Percentiles rank a stretch among this genome's conserved stretches.
Conservation (phyloP, 2,888 invertebrate species). For the Embidobia sp. region DNA sequence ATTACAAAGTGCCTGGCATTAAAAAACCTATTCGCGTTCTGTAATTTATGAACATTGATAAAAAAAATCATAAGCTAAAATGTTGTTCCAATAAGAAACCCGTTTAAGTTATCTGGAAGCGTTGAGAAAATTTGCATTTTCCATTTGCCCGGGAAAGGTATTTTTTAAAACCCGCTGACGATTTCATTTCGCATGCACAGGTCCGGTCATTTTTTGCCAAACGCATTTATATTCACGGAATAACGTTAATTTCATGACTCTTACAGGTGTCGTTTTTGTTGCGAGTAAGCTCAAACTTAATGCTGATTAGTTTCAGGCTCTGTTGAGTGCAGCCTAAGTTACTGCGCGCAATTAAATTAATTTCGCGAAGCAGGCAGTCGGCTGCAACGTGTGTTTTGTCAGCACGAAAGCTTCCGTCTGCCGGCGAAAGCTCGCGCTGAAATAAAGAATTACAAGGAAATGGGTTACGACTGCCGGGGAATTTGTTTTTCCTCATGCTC, state of each 20-base stretch:
- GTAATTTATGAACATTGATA: no score
- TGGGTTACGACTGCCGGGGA: constrained; percentile 53
- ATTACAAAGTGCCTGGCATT: no score
- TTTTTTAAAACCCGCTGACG: no score
- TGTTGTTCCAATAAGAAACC: no score
- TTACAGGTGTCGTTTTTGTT: constrained; percentile 67
- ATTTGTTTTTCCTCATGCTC: constrained; percentile 53
- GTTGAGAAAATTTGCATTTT: no score
- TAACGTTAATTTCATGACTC: constrained; percentile 65
- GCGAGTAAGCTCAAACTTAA: constrained; percentile 64
- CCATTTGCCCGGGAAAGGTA: no score
- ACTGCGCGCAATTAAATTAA: constrained; percentile 65
- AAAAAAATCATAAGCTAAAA: no score
- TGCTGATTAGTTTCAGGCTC: constrained; percentile 66
- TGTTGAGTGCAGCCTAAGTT: constrained; percentile 62
- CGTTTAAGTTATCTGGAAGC: no score
- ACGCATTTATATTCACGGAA: constrained; percentile 33
- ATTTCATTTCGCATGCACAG: no score
- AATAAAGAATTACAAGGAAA: constrained; percentile 60
- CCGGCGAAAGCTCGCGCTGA: constrained; percentile 56
- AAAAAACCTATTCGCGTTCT: no score
- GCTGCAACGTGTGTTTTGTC: constrained; percentile 63
- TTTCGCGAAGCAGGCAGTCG: constrained; percentile 62
- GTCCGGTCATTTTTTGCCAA: constrained; percentile 23
- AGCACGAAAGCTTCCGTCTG: constrained; percentile 59